These are phyloP conservation scores for Malthinus seriepunctatus DNA, from an alignment of 2,888 invertebrate species.

Conservation along the genomic window DNA sequence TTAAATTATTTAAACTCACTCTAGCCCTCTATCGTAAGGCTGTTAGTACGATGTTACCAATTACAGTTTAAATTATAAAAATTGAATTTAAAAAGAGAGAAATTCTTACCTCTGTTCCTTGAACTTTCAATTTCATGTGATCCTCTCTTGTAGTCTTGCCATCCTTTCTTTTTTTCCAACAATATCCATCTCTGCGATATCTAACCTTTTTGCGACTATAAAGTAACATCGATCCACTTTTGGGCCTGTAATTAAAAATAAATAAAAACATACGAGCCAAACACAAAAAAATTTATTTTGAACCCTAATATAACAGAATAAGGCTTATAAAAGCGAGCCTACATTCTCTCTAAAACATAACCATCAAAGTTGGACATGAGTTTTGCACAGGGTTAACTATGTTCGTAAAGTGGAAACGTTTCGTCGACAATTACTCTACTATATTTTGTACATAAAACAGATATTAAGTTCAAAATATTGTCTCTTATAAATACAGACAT, in stretches of 20 bases:
- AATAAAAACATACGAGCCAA: background rate
- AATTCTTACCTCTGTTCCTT: conserved; percentile 85
- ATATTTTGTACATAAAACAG: conserved; percentile 41
- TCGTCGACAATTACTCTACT: conserved; percentile 40
- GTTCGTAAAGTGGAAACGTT: conserved; percentile 38
- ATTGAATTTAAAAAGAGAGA: too few species aligned
- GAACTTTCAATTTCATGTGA: conserved; percentile 99
- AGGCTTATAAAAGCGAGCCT: conserved; percentile 14
- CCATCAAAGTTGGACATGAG: conserved; percentile 33
- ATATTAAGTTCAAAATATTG: conserved; percentile 43
- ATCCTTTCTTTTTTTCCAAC: conserved; percentile 98
- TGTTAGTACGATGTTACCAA: too few species aligned
- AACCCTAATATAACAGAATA: conserved; percentile 15
- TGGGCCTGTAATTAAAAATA: conserved; percentile 70
- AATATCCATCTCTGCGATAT: conserved; percentile 95
- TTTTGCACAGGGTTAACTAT: conserved; percentile 30
- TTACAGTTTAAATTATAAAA: background rate
- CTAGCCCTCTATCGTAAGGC: too few species aligned
- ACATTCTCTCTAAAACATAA: conserved; percentile 23
- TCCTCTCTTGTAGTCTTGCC: conserved; percentile 98
- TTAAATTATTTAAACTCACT: too few species aligned
- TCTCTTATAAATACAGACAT: conserved; percentile 7
- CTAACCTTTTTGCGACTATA: conserved; percentile 95
- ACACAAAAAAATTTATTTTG: background rate
- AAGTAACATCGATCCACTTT: conserved; percentile 95